Evolutionary conservation across 1,140 invertebrate genomes (phyloP).

Genomic region (Rhopalosiphum padi): DNA sequence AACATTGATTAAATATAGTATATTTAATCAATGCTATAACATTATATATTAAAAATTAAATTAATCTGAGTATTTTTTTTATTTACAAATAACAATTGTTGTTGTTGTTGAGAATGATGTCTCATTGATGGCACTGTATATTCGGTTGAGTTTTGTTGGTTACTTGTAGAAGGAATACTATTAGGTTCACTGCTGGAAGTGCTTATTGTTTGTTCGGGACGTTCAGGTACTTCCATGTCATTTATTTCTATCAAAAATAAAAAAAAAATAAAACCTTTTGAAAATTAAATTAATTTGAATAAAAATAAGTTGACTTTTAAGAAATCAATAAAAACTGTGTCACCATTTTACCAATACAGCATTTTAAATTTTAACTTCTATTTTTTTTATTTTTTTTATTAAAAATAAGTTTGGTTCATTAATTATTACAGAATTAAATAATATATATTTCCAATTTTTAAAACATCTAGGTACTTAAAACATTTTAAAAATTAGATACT

Average conservation of each 20-base stretch:
- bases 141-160: not conserved
- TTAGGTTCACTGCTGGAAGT: not conserved
- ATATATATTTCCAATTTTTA: not conserved
- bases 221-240: slow-evolving; percentile 52
- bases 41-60: not conserved
- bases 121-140: not conserved
- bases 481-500: not conserved
- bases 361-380: not conserved
- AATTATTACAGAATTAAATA: not conserved
- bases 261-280: not conserved
- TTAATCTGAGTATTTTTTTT: not conserved
- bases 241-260: slow-evolving; percentile 19
- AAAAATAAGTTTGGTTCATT: not conserved
- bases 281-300: not conserved
- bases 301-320: not conserved
- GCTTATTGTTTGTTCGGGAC: slow-evolving; percentile 30
- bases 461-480: not conserved
- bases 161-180: not conserved
- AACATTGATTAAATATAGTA: not conserved
- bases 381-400: not conserved
- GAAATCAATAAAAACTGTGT: not conserved
- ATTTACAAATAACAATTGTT: slow-evolving; percentile 51
- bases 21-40: too few species aligned
- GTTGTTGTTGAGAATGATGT: slow-evolving; percentile 38
- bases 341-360: not conserved